Evolutionary conservation across 2,888 invertebrate species (phyloP), one percentile per base, ranked within the genome.

Genomic region (Oscheius myriophilus): DNA sequence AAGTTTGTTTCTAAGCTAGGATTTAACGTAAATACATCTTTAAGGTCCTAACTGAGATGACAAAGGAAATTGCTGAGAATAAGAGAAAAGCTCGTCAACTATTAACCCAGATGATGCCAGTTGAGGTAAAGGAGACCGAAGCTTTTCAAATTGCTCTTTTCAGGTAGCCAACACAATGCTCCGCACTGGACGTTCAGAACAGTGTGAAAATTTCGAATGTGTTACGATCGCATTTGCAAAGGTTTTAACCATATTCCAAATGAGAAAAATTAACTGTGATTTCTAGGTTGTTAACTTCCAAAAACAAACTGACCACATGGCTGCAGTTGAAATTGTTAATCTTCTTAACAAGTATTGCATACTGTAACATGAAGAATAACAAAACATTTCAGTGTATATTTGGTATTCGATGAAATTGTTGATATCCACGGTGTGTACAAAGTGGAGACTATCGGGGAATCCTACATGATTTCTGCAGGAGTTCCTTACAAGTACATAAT

Each of bases 91-190:
- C 96, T 0, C 95, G 96, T 86, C 94, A 95, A 83, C 89, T 97
- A 26, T 89, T 97, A 0, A 96, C 96, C 87, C 96, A 96, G 89
- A 97, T 97, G 96, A 96, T 97, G 90, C 97, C 97, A 42, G 95
- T 95, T 87, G 94, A 95, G 86, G 96, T 96, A n/a, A 46, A n/a
- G n/a, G n/a, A n/a, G n/a, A n/a, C 25, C 18, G 41, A 6, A 96
- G 95, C n/a, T 61, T 39, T 9, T 4, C 33, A 58, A 2, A 33
- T 12, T 3, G 23, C 2, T 25, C 6, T 26, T 9, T 53, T 64
- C 14, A 69, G 63, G 71, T 79, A 41, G 79, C 79, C 9, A 76
- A 73, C 25, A 74, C 73, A 1, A 73, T 79, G 70, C 69, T 79
- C 58, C 65, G 67, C 33, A 73, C 72, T 45, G 79, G 76, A 55